phyloP scores from a whole-genome alignment of 2,113 vertebrate species.

The Ciconia boyciana region DNA sequence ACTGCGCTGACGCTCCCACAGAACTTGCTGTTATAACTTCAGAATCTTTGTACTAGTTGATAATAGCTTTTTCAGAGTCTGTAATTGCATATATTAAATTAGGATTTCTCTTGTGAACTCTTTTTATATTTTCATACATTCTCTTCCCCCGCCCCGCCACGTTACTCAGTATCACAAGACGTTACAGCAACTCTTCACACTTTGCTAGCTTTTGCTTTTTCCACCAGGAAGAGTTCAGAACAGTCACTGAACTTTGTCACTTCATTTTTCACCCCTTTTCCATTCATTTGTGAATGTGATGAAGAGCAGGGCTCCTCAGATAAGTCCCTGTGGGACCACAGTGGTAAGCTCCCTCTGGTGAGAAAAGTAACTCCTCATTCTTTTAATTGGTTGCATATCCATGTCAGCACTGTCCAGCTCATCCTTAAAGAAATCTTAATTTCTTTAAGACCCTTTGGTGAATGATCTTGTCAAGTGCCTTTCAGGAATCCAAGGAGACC shows the following conservation, averaged over 20 bases:
- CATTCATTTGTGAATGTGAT: neutral
- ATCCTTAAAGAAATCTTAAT: neutral
- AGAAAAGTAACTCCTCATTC: neutral
- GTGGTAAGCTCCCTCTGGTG: neutral
- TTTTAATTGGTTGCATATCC: neutral
- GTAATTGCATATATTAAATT: neutral
- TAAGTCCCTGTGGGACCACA: neutral
- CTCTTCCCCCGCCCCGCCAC: neutral
- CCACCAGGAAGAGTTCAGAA: neutral
- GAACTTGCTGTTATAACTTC: neutral
- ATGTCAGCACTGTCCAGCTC: neutral
- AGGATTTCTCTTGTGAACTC: neutral
- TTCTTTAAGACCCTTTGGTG: neutral
- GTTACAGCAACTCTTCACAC: neutral
- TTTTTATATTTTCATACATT: neutral
- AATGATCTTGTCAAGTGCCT: neutral
- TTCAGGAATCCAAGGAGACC: neutral
- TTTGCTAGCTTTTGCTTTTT: neutral
- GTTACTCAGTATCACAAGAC: neutral
- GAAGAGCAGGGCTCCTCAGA: neutral
- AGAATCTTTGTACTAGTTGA: neutral
- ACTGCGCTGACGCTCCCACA: neutral
- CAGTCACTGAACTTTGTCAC: neutral
- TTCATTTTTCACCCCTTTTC: neutral
- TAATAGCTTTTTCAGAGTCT: constrained; percentile 3